A percentile compares a stretch with the other conserved stretches of the same genome.
These are phyloP conservation scores for Drosophila paracracens DNA, from an alignment of 2,888 invertebrate genomes.

Conservation along the genomic window DNA sequence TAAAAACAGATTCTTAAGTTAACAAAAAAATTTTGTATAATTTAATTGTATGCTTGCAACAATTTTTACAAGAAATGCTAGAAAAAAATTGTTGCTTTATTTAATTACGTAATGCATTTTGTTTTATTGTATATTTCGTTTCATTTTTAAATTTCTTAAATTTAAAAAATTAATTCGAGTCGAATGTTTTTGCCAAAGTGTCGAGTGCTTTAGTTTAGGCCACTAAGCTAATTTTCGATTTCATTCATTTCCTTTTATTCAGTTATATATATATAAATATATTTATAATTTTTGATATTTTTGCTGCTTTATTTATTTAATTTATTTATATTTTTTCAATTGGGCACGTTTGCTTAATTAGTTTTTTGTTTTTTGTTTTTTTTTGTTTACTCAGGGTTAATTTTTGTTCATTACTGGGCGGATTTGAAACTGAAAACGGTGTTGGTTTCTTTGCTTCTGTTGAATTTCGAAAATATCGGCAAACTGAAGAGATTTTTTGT, in stretches of 20 bases:
- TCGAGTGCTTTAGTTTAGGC: slow-evolving; percentile 67
- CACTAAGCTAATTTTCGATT: slow-evolving; percentile 47
- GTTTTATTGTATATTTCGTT: slow-evolving; percentile 9
- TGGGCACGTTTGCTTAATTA: slow-evolving; percentile 64
- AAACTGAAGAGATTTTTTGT: slow-evolving; percentile 48
- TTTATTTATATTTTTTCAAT: slow-evolving; percentile 26
- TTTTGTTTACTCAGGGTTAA: slow-evolving; percentile 17
- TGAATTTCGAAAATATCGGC: slow-evolving; percentile 28
- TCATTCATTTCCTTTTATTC: slow-evolving; percentile 21
- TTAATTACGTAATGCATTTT: slow-evolving; percentile 44
- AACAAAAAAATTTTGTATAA: slow-evolving; percentile 54
- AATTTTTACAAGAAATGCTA: slow-evolving; percentile 65
- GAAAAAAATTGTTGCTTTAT: slow-evolving; percentile 53
- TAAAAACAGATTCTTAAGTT: slow-evolving; percentile 58
- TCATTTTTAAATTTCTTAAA: slow-evolving; percentile 44
- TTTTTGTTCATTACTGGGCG: slow-evolving; percentile 61
- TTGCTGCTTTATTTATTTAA: slow-evolving; percentile 61
- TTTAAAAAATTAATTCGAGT: slow-evolving; percentile 53
- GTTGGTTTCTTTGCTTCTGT: slow-evolving; percentile 45
- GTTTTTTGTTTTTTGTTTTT: slow-evolving; percentile 17
- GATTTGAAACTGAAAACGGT: slow-evolving; percentile 77
- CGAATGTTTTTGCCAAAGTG: slow-evolving; percentile 60
- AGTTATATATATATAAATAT: slow-evolving; percentile 48
- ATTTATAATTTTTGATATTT: slow-evolving; percentile 69
- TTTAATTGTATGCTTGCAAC: slow-evolving; percentile 51